A percentile compares a stretch with the other conserved stretches of the same genome.
These are phyloP conservation scores for Gymnocheta viridis DNA, from an alignment of 2,888 invertebrate species.

Conservation along the genomic window DNA sequence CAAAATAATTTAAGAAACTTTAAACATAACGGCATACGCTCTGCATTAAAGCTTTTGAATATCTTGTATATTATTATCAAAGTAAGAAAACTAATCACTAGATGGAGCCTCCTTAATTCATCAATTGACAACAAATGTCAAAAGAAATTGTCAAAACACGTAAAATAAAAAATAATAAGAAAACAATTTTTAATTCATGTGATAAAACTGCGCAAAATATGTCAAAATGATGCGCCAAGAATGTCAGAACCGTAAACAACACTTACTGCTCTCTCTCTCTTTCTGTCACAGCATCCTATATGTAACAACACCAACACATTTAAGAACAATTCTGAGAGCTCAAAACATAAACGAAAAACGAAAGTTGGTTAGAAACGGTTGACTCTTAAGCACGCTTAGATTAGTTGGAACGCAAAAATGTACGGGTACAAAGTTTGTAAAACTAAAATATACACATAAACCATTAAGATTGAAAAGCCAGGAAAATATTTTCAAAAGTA, in stretches of 20 bases:
- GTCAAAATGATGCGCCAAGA: slow-evolving; percentile 54
- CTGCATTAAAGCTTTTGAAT: no score
- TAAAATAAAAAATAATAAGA: background rate
- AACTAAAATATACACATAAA: slow-evolving; percentile 34
- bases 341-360: background rate
- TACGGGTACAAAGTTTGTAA: slow-evolving; percentile 44
- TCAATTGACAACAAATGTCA: background rate
- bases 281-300: slow-evolving; percentile 50
- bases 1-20: no score
- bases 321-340: slow-evolving; percentile 12
- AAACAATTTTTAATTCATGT: background rate
- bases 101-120: slow-evolving; percentile 11
- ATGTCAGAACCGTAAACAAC: slow-evolving; percentile 27
- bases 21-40: no score
- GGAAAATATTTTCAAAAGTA: background rate
- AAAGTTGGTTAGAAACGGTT: slow-evolving; percentile 69
- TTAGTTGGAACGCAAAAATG: slow-evolving; percentile 64
- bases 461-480: slow-evolving; percentile 10
- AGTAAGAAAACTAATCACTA: background rate
- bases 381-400: slow-evolving; percentile 64
- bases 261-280: slow-evolving; percentile 20
- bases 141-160: slow-evolving; percentile 4
- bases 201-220: slow-evolving; percentile 6
- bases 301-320: background rate
- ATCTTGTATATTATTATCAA: no score